phyloP scores from a whole-genome alignment of 2,113 vertebrate species.

The Nyctereutes procyonoides region DNA sequence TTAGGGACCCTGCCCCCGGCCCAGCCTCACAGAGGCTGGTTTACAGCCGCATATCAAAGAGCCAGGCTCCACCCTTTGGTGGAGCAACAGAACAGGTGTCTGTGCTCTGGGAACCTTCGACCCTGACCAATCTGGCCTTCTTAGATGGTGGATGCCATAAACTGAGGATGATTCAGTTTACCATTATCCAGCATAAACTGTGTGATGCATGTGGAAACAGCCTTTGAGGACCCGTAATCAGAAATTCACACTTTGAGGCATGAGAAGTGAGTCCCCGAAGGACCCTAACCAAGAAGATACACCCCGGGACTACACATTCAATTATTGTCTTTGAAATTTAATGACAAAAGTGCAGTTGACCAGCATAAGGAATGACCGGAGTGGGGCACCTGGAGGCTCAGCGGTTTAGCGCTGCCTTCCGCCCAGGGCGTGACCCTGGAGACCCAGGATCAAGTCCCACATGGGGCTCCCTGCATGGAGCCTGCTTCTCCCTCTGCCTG shows the following conservation, averaged over 20 bases:
- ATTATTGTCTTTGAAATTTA: conserved; percentile 35
- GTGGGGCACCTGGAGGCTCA: background rate
- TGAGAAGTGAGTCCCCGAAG: background rate
- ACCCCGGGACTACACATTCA: background rate
- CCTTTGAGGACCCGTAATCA: background rate
- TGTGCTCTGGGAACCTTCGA: background rate
- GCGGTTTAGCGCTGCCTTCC: no score
- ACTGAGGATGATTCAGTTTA: background rate
- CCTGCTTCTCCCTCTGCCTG: no score
- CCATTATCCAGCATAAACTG: background rate
- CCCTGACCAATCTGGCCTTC: background rate
- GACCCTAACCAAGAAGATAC: background rate
- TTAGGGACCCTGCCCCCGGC: background rate
- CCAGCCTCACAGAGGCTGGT: background rate
- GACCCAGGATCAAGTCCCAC: no score
- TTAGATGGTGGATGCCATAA: background rate
- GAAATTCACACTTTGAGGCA: background rate
- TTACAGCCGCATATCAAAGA: background rate
- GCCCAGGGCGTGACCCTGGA: no score
- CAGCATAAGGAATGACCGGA: background rate
- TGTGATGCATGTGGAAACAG: background rate
- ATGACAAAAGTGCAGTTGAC: background rate
- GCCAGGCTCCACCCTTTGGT: background rate
- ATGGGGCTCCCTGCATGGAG: no score
- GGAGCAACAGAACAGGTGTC: background rate